Conservation (phyloP, 1,140 invertebrate genomes). For the Lucilia sericata region DNA sequence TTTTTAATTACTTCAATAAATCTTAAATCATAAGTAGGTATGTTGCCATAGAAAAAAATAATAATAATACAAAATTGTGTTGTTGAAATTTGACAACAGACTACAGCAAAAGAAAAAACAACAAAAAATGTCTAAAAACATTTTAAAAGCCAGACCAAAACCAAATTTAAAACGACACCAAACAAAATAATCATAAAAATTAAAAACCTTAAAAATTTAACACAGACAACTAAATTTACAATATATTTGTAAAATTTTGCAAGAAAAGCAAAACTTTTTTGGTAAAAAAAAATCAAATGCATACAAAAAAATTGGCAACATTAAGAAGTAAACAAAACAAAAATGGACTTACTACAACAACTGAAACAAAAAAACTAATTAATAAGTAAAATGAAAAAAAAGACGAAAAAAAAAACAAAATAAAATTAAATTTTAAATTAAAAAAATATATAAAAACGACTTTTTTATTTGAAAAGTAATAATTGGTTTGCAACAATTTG, state of each 20-base stretch:
- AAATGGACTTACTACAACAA: not conserved
- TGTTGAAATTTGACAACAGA: not conserved
- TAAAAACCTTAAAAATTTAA: not conserved
- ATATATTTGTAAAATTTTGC: not conserved
- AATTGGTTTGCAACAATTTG: too few relatives aligned
- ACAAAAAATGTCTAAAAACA: too few relatives aligned
- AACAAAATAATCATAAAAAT: not conserved
- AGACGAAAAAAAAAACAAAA: not conserved
- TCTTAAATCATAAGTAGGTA: slow-evolving; percentile 5
- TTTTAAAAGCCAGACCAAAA: not conserved
- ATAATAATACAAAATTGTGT: not conserved
- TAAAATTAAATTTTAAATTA: slow-evolving; percentile 4
- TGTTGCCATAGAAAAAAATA: slow-evolving; percentile 19
- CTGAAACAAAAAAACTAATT: not conserved
- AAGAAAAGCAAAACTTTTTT: not conserved
- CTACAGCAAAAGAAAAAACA: not conserved
- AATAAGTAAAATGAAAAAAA: not conserved
- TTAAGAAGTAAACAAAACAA: not conserved
- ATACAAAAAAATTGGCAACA: not conserved
- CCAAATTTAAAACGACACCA: not conserved
- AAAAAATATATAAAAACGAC: not conserved
- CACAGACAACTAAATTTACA: not conserved
- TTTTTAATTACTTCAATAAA: slow-evolving; percentile 27
- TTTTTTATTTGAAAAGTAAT: too few relatives aligned
- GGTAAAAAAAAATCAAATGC: not conserved